Evolutionary conservation across 2,113 vertebrate genomes (phyloP).

Genomic region (Petromus typicus): DNA sequence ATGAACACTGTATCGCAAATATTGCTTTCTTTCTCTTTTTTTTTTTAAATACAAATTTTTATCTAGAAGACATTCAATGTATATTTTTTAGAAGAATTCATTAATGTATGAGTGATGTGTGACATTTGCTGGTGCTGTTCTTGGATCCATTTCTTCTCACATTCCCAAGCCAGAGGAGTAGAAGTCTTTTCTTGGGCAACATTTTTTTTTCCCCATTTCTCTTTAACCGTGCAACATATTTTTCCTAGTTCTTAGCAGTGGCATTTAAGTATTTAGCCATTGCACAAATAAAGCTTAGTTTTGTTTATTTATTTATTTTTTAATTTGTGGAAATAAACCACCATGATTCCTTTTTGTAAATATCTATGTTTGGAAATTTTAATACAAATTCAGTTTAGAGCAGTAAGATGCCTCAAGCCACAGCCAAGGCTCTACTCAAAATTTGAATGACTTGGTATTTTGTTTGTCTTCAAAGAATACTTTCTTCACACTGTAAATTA

Average conservation of each 20-base stretch:
- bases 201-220: neutral
- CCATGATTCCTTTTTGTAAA: constrained; percentile 35
- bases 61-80: neutral
- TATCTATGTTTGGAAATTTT: constrained; percentile 4
- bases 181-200: neutral
- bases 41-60: constrained; percentile 1
- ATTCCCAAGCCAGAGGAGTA: neutral
- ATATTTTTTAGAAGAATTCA: neutral
- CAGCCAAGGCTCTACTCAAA: neutral
- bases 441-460: neutral
- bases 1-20: neutral
- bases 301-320: neutral
- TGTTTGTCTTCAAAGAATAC: neutral
- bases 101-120: neutral
- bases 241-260: neutral
- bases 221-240: neutral
- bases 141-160: neutral
- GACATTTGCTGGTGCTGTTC: neutral
- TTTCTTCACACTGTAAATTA: constrained; percentile 58
- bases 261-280: constrained; percentile 27
- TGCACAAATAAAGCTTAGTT: constrained; percentile 15
- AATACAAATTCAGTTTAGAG: constrained; percentile 60
- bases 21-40: neutral
- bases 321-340: neutral
- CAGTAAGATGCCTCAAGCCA: neutral